phyloP scores from a whole-genome alignment of 2,888 invertebrate species.

The Thalpophila matura region DNA sequence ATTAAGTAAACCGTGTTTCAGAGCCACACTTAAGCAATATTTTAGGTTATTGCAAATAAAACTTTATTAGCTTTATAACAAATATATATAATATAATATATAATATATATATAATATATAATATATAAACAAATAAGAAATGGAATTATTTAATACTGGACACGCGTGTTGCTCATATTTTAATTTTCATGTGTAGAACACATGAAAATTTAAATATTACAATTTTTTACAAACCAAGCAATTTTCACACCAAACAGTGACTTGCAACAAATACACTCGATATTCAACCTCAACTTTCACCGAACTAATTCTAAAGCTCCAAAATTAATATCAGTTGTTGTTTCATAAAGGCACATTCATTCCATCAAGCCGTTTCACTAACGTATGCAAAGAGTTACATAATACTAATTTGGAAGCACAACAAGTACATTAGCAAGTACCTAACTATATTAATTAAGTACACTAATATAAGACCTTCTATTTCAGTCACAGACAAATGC shows the following conservation, averaged over 20 bases:
- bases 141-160: too few relatives aligned
- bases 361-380: conserved; percentile 30
- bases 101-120: too few relatives aligned
- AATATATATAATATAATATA: too few relatives aligned
- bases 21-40: neutral
- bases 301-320: conserved; percentile 37
- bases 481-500: conserved; percentile 59
- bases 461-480: conserved; percentile 40
- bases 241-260: conserved; percentile 36
- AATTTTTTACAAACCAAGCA: conserved; percentile 4
- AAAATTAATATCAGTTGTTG: conserved; percentile 57
- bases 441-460: conserved; percentile 58
- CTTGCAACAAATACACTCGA: conserved; percentile 42
- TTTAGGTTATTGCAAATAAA: neutral
- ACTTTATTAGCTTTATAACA: neutral
- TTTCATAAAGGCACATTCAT: conserved; percentile 55
- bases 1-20: neutral
- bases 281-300: conserved; percentile 39
- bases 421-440: conserved; percentile 39
- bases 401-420: conserved; percentile 39
- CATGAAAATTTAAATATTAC: conserved; percentile 10
- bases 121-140: too few relatives aligned
- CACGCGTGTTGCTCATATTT: too few relatives aligned
- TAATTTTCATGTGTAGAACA: too few relatives aligned
- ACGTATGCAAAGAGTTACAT: conserved; percentile 42